Base-by-base conservation (phyloP, 2,113 vertebrate genomes). In the Sporophila hypoxantha region DNA sequence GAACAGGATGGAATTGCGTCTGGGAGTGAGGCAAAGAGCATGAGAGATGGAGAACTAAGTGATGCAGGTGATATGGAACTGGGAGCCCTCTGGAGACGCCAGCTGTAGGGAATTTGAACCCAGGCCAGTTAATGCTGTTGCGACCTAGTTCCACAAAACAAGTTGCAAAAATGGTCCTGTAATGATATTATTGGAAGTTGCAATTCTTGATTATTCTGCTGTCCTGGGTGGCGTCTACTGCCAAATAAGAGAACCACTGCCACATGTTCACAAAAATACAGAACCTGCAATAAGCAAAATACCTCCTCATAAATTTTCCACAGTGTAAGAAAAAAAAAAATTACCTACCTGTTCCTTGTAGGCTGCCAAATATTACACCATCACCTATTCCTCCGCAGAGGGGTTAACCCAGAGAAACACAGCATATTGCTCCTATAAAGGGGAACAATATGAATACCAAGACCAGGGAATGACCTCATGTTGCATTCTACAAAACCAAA, bases 391-490 rank as follows among this genome's bases (percentile, higher is more conserved):
- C 34, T 52, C 29, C 70, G 83, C 11, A 86, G 50, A 71, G 32
- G 34, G 61, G 26, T 67, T 87, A 91, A 79, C 73, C 9, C 68
- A 86, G 57, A 86, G 76, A 92, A 89, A 87, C 27, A 81, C 16
- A 75, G 29, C 0, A 0, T 52, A 55, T 57, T 2, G 2, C n/a
- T 90, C 76, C 86, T 90, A 68, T 37, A 79, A 81, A 69, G 42
- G 71, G 71, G 59, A 76, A 50, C 60, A 77, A 76, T 55, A 50
- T 53, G 62, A 93, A 78, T 73, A 47, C 62, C 67, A 92, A 90
- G 90, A 88, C 53, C 37, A 80, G 39, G 26, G 36, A 22, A 69
- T 39, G 49, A 70, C 73, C 39, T 74, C 60, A 32, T 3, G 4
- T 32, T 52, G 52, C 44, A 50, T 44, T 89, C 68, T 64, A 67